Base-by-base conservation (phyloP, 2,113 vertebrate genomes). In the Eretmochelys imbricata region DNA sequence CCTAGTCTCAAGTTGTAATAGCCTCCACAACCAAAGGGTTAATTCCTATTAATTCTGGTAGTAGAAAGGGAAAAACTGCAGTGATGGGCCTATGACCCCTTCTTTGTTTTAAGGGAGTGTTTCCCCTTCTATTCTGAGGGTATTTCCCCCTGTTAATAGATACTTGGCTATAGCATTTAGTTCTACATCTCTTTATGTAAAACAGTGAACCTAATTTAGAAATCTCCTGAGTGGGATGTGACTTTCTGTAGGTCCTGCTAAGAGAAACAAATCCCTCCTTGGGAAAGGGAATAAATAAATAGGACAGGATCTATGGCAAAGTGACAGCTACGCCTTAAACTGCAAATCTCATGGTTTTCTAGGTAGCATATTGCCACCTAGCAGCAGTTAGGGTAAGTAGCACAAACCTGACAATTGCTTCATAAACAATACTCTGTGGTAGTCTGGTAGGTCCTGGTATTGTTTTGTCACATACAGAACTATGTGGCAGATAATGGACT, bases 321-420 rank as follows among this genome's bases (percentile, higher is more conserved):
- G 1, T 82, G 38, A 16, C 48, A 17, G 51, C 53, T 27, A 14
- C 0, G 1, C 9, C 2, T 0, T 24, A 78, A 6, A 14, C 51
- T 53, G 81, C 57, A 55, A 93, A 85, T 57, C 79, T 76, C 1
- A 1, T 84, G 65, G 5, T 85, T 97, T 96, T 93, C 72, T 62
- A 91, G 93, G 96, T 91, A 50, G 82, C 42, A 95, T n/a, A 95
- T 95, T 95, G 97, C 97, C 97, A 97, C 93, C 97, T 97, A 96
- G 97, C 96, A 96, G 96, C 84, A 13, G 31, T 83, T n/a, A 25
- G 17, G 0, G 76, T 94, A 89, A 95, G 85, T 6, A 87, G 75
- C 95, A 82, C 89, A 86, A 72, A 76, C 19, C 29, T 8, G 29
- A 35, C 24, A 29, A 27, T 24, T 50, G 6, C 22, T 38, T 84